Base-by-base conservation (phyloP, 2,113 vertebrate species). In the Bothrops jararaca region DNA sequence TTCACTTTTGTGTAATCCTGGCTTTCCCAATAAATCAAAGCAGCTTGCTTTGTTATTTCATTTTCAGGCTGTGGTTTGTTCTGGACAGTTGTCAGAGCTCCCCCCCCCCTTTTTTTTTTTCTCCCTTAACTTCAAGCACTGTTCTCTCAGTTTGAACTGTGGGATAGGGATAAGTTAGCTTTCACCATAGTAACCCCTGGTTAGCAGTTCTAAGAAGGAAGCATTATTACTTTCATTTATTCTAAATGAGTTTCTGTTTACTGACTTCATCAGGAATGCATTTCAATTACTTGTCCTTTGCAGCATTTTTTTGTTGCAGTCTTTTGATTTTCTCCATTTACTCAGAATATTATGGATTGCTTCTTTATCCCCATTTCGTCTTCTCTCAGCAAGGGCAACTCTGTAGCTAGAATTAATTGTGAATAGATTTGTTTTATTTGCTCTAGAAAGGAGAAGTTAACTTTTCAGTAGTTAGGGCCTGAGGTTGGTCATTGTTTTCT, bases 201-300 rank as follows among this genome's bases (percentile, higher is more conserved):
- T 88, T 94, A 3, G 3, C 91, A 93, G 93, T 57, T 42, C 34
- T 80, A 18, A 4, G 53, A 89, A 22, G 53, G 1, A 80, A 26
- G 26, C 29, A 88, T 90, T 20, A 10, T 88, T 92, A 48, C 26
- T 91, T 90, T 92, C 26, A 8, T 64, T 91, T 57, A 12, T 45
- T 24, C 20, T 89, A 10, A 3, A 34, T 29, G 56, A 85, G 57
- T 90, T 57, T 88, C 53, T 57, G 58, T 20, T 48, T 24, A 69
- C 60, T 0, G 34, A 94, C 88, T 92, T 88, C 42, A 88, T 20
- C 86, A 91, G 39, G 34, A 2, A 39, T 94, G 94, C 91, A 64
- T 95, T 96, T 92, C 92, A 89, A 29, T 69, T 5, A 57, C 89
- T 90, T 54, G 94, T 69, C 26, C 20, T 89, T 91, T 89, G 89